These are phyloP conservation scores for Ichneumoninae sp. DNA, from an alignment of 2,888 invertebrate genomes.

Conservation along the genomic window DNA sequence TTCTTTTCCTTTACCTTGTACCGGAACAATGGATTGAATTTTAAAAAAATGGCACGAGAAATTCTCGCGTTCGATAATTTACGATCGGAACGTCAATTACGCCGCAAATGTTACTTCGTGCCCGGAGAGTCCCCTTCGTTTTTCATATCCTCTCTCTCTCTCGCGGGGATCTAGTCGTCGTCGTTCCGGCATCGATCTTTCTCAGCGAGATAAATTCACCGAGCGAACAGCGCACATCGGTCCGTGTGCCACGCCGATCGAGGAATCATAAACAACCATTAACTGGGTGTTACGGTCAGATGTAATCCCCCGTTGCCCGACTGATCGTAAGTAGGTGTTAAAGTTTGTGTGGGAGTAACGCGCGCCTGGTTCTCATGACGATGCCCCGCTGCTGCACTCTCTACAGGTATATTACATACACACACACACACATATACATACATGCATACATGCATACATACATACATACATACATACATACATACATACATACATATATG, in stretches of 20 bases:
- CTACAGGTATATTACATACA: slow-evolving; percentile 1
- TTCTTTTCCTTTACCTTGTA: background rate
- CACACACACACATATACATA: no score
- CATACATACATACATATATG: no score
- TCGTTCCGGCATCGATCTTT: slow-evolving; percentile 36
- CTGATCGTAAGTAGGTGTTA: slow-evolving; percentile 66
- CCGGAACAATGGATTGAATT: background rate
- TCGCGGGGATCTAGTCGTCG: background rate
- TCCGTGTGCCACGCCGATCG: slow-evolving; percentile 50
- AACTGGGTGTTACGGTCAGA: slow-evolving; percentile 67
- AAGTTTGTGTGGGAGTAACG: slow-evolving; percentile 63
- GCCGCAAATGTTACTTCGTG: slow-evolving; percentile 14
- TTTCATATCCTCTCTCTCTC: slow-evolving; percentile 5
- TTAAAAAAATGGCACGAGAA: background rate
- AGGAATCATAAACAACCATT: slow-evolving; percentile 66
- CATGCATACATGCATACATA: no score
- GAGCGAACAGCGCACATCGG: slow-evolving; percentile 35
- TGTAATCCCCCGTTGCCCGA: slow-evolving; percentile 63
- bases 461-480: no score
- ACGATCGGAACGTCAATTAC: slow-evolving; percentile 10
- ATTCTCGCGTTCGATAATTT: slow-evolving; percentile 2
- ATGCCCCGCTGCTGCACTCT: slow-evolving; percentile 4
- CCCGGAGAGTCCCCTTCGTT: background rate
- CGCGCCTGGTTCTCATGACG: slow-evolving; percentile 58
- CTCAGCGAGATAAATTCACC: slow-evolving; percentile 48